A percentile compares a stretch with the other conserved stretches of the same genome.
Conservation (phyloP, 2,113 vertebrate species). For the Apaloderma vittatum region DNA sequence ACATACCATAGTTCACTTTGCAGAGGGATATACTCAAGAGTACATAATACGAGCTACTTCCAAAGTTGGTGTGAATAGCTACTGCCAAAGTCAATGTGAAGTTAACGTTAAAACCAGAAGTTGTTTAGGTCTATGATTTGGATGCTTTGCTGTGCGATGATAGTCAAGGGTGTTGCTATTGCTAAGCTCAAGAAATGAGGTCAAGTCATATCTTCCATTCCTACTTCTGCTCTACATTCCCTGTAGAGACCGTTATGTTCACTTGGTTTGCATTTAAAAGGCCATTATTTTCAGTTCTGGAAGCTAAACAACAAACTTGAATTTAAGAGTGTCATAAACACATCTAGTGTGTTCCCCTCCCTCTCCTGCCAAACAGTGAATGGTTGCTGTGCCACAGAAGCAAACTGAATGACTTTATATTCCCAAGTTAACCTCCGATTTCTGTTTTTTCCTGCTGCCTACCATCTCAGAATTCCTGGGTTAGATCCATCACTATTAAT, state of each 20-base stretch:
- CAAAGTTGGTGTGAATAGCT: background rate
- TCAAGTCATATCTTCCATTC: background rate
- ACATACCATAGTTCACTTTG: background rate
- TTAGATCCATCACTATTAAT: background rate
- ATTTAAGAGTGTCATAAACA: background rate
- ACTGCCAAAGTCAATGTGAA: background rate
- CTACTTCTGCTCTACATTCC: background rate
- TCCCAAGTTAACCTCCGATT: background rate
- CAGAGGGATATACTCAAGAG: background rate
- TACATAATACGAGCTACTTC: background rate
- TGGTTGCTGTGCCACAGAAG: background rate
- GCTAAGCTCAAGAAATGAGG: background rate
- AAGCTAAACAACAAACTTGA: background rate
- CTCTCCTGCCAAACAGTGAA: background rate
- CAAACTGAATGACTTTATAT: background rate
- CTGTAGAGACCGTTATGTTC: background rate
- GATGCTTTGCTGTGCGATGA: background rate
- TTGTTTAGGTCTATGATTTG: background rate
- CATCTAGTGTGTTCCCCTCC: accelerated
- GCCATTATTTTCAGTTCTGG: background rate
- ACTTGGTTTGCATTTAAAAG: background rate
- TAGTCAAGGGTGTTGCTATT: background rate
- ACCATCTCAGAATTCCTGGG: background rate
- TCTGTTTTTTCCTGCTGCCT: background rate
- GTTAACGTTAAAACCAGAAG: background rate